These are phyloP conservation scores for Drosophila setifemur DNA, from an alignment of 1,140 invertebrate species.

Conservation along the genomic window DNA sequence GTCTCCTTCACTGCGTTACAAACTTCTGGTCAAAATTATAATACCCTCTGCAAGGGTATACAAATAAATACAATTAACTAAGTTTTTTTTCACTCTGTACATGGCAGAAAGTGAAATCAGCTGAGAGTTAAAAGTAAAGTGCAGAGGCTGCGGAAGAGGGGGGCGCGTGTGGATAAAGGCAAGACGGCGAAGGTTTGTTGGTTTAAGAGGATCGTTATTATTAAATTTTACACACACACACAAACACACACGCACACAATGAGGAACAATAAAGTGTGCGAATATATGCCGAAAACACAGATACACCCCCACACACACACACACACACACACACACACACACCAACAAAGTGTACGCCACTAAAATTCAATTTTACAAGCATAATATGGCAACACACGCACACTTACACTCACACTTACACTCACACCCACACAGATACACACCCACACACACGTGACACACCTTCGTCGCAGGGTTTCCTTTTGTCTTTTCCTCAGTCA, in stretches of 20 bases:
- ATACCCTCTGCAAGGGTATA: too few species aligned
- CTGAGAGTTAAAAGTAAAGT: background rate
- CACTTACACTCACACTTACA: conserved; percentile 5
- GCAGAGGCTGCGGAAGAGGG: too few species aligned
- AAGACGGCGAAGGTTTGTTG: conserved; percentile 46
- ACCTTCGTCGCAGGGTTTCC: background rate
- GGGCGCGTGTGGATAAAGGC: conserved; percentile 38
- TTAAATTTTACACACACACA: conserved; percentile 73
- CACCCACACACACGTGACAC: conserved; percentile 7
- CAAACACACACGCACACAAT: conserved; percentile 12
- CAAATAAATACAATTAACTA: too few species aligned
- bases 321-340: background rate
- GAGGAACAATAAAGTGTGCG: conserved; percentile 66
- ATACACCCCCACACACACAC: conserved; percentile 4
- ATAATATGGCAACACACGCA: conserved; percentile 74
- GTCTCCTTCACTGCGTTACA: too few species aligned
- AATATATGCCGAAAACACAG: conserved; percentile 63
- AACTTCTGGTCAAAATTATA: too few species aligned
- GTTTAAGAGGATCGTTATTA: conserved; percentile 78
- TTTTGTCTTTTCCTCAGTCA: background rate
- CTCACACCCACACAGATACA: background rate
- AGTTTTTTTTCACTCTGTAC: background rate
- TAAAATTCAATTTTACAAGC: conserved; percentile 80
- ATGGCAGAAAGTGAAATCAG: conserved; percentile 1
- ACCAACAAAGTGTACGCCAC: conserved; percentile 55